phyloP scores from a whole-genome alignment of 2,797 vertebrate genomes.

The Alca torda region DNA sequence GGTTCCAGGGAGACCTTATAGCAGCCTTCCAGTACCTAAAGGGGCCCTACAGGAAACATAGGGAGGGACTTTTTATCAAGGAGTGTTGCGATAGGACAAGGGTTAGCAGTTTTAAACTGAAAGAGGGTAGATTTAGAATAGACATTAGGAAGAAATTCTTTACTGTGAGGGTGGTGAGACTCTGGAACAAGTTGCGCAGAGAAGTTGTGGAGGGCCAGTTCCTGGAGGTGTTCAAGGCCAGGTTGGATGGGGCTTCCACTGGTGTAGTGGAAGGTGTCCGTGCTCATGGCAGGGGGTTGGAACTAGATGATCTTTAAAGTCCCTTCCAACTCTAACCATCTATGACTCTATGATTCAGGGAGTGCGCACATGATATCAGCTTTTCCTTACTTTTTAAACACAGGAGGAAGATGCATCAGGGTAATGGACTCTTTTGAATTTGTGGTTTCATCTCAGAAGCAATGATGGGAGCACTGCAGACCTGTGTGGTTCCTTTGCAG shows the following conservation, averaged over 20 bases:
- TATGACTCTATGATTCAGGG: background rate
- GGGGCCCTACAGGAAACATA: background rate
- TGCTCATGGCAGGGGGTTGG: no score
- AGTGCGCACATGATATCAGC: fast-evolving
- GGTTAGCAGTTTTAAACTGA: background rate
- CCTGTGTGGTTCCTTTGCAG: background rate
- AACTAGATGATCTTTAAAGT: background rate
- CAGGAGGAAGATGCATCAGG: background rate
- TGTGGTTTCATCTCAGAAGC: background rate
- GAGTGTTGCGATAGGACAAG: background rate
- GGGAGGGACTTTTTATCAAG: background rate
- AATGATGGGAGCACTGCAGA: background rate
- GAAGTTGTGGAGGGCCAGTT: background rate
- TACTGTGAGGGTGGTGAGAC: background rate
- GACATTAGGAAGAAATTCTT: background rate
- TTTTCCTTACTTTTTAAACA: background rate
- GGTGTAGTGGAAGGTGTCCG: background rate
- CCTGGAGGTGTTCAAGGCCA: background rate
- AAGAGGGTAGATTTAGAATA: background rate
- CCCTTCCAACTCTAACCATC: background rate
- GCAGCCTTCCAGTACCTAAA: background rate
- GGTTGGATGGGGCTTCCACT: background rate
- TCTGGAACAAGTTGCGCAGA: background rate
- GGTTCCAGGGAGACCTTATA: background rate
- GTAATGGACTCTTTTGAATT: background rate